Base-by-base conservation (phyloP, 2,888 invertebrate species). In the Drosophila neutralis region DNA sequence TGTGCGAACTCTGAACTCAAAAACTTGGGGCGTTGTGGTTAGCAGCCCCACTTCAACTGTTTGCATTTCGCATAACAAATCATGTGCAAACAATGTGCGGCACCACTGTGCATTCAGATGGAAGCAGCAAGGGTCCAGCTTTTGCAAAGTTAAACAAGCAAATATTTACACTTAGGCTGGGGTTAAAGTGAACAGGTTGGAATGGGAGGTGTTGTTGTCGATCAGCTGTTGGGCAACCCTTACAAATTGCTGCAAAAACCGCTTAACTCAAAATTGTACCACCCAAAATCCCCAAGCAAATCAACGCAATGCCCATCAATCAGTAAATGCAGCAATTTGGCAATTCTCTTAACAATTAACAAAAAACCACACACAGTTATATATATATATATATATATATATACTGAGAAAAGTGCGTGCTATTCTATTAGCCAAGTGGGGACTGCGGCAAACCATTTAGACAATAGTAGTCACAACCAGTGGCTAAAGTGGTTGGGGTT, bases 271-370 rank as follows among this genome's bases (percentile, higher is more conserved):
- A 53, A 65, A 60, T 62, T 69, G 57, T 35, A 40, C 10, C 59
- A 29, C 78, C 65, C 80, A 53, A 61, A 75, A 59, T 72, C 87
- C 87, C 84, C 59, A 69, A 83, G 74, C 84, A 83, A 89, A 89
- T 84, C 84, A 84, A 67, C 73, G 70, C 36, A 69, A 59, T 64
- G 72, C 67, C 58, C 87, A 78, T 83, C 75, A 78, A 80, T 71
- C 75, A 71, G 69, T 66, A 42, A 49, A 63, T 63, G 60, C 58
- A 64, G 48, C 53, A 58, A 56, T 74, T 62, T 40, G 42, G 49
- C 85, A 82, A 87, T 76, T 78, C 89, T 84, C 89, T 56, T 59
- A 82, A 73, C 85, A 89, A 85, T 85, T 85, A 85, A 89, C 85
- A 73, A 73, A 63, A 64, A 73, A 67, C 75, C 70, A 54, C 70